Base-by-base conservation (phyloP, 2,797 vertebrate genomes). In the Anniella stebbinsi region DNA sequence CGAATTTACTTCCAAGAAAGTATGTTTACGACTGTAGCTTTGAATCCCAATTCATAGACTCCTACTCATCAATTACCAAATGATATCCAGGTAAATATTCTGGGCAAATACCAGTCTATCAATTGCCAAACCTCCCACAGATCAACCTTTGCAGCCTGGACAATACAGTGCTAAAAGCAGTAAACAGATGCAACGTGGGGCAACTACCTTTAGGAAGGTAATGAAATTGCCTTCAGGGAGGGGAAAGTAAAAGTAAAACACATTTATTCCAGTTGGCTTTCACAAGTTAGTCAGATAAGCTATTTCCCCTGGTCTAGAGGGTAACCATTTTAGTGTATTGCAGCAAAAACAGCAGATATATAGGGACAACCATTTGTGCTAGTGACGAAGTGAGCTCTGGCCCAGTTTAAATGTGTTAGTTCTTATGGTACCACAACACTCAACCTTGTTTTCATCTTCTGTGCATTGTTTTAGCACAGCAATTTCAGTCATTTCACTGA, bases 1-100 rank as follows among this genome's bases (percentile, higher is more conserved):
- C 30, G 48, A 57, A 69, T 78, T 87, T 57, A 87, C 48, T 84
- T 57, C 21, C 41, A 77, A 87, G 48, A 73, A 82, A 66, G 25
- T 60, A n/a, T 77, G 28, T 60, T 80, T 80, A 87, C 18, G 30
- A 76, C 41, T 86, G 48, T 11, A 41, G 41, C 28, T 69, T 72
- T 48, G n/a, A 30, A 75, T 86, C 63, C 21, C 8, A 67, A 36
- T 67, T 87, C 60, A 48, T 67, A 83, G 21, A 75, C 67, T 30
- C 36, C 28, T 48, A 85, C 0, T 10, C 41, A 63, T 67, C 72
- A 82, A 28, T 63, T n/a, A 54, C 36, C 70, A 90, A 33, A 57
- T 45, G 38, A 38, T 15, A 36, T 60, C 13, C 45, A 83, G 54
- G 28, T 60, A 67, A 60, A 36, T 36, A 15, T 21, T 3, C 10